Evolutionary conservation across 2,113 vertebrate genomes (phyloP), one percentile per base, ranked within the genome.

Genomic region (Cyprinodon brontotheroides): DNA sequence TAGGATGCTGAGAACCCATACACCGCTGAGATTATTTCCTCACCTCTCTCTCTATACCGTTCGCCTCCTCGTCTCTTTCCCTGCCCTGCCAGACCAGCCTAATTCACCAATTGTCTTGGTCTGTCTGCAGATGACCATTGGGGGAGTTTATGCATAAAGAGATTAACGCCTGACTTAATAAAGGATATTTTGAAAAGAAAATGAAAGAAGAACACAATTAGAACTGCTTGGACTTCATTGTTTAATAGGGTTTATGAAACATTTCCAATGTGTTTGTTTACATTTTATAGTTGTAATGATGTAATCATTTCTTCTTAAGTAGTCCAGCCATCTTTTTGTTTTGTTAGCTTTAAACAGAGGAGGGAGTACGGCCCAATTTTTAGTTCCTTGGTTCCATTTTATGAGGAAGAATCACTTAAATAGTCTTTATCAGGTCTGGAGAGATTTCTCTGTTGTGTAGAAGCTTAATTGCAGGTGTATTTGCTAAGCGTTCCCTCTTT

Each of bases 1-100:
- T 72, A 66, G 94, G 92, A 93, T 93, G 94, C 94, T 92, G 94
- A 94, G 94, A 89, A 92, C 86, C 94, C 94, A 95, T 95, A 93
- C 92, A 89, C 81, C 89, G 88, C 87, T 60, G 92, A 95, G 96
- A 97, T 96, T 96, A 96, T 94, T 89, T 72, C 71, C 64, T 11
- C n/a, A 3, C 45, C 11, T 8, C 57, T 43, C 48, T 41, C 70
- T 65, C 47, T n/a, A 1, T 61, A 45, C 50, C 65, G 69, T 37
- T 60, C 50, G 37, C 75, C 47, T 41, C 77, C 79, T 75, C 70
- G 20, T 15, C 37, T n/a, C 61, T 72, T 43, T 70, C 47, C 2
- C 67, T 36, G 68, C 37, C 63, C 77, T 53, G 74, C 37, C 47
- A 81, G 67, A 74, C 72, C 63, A 36, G 77, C 66, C 71, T 43